Evolutionary conservation across 2,888 invertebrate genomes (phyloP), one percentile per base, ranked within the genome.

Genomic region (Sminthurinus aureus): DNA sequence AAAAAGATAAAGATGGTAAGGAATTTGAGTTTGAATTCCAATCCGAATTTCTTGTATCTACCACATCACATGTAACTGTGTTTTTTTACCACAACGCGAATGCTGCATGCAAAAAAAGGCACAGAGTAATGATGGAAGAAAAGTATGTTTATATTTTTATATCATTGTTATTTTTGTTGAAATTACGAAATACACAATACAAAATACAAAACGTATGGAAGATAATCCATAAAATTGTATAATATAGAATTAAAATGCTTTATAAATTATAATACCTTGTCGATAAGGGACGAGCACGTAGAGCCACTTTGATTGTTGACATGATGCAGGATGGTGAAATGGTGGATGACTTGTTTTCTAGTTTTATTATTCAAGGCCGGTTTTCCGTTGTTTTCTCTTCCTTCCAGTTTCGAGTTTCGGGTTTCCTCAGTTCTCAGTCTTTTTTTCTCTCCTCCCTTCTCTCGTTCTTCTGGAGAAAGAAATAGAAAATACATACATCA

Each of bases 291-390:
- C 88, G 85, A 22, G 87, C 86, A 69, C 88, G 67, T 18, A 88
- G 69, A 22, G 87, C 86, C 22, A 88, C 88, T 81, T 86, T 85
- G 67, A 88, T 88, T 74, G 87, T 88, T 9, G 86, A 75, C 87
- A 87, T 87, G 6, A 38, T 38, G 38, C 38, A 4, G 38, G 38
- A 38, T 38, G 38, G n/a, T n/a, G n/a, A n/a, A n/a, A 71, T 24
- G 71, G 3, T 13, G 8, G 69, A 69, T 9, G 20, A 69, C 71
- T 20, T 24, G 71, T 71, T 58, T 11, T 15, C 58, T 58, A 58
- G 58, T 58, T 38, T 38, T 38, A 38, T 38, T 38, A 6, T 38
- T 6, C 38, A 38, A 38, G 38, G 38, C 38, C 38, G 38, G 1
- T 38, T 38, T 38, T 6, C 6, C 6, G 1, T 38, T 38, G 6